A percentile compares a stretch with the other conserved stretches of the same genome.
These are phyloP conservation scores for Epinephelus fuscoguttatus DNA, from an alignment of 2,113 vertebrate genomes.

Conservation along the genomic window DNA sequence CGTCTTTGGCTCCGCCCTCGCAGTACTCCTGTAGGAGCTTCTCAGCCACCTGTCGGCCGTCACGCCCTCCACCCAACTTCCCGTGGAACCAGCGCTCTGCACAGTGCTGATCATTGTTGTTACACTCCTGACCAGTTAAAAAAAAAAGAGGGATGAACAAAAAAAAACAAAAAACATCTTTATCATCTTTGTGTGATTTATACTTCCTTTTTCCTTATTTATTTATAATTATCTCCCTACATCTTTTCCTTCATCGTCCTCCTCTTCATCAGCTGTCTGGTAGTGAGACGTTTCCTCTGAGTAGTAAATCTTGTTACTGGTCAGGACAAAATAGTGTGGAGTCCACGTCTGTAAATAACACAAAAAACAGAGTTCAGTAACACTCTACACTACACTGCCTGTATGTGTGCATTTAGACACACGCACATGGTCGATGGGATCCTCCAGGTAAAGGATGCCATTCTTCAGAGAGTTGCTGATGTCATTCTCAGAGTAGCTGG, in stretches of 20 bases:
- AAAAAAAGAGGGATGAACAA: no score
- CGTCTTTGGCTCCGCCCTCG: slow-evolving; percentile 89
- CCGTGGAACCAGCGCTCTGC: slow-evolving; percentile 92
- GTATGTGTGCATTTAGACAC: neutral
- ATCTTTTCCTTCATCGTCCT: slow-evolving; percentile 89
- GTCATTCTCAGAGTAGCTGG: slow-evolving; percentile 91
- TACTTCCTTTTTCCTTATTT: neutral
- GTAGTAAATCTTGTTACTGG: slow-evolving; percentile 92
- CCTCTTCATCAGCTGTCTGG: slow-evolving; percentile 88
- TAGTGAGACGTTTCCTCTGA: slow-evolving; percentile 90
- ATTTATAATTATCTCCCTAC: slow-evolving; percentile 53
- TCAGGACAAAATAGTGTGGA: slow-evolving; percentile 91
- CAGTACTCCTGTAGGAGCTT: slow-evolving; percentile 91
- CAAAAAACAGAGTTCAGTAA: neutral
- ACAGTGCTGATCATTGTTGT: slow-evolving; percentile 92
- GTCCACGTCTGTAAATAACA: slow-evolving; percentile 86
- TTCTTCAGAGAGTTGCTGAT: slow-evolving; percentile 93
- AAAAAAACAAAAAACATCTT: no score
- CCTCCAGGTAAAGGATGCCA: slow-evolving; percentile 91
- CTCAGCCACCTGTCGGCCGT: slow-evolving; percentile 90
- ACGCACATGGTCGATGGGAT: slow-evolving; percentile 90
- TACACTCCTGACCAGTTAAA: slow-evolving; percentile 84
- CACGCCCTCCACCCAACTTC: slow-evolving; percentile 89
- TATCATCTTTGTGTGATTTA: neutral
- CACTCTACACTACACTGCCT: neutral